Percentiles rank a stretch among this genome's conserved stretches.
These are phyloP conservation scores for Drosophila nikananu DNA, from an alignment of 1,140 invertebrate genomes.

Conservation along the genomic window DNA sequence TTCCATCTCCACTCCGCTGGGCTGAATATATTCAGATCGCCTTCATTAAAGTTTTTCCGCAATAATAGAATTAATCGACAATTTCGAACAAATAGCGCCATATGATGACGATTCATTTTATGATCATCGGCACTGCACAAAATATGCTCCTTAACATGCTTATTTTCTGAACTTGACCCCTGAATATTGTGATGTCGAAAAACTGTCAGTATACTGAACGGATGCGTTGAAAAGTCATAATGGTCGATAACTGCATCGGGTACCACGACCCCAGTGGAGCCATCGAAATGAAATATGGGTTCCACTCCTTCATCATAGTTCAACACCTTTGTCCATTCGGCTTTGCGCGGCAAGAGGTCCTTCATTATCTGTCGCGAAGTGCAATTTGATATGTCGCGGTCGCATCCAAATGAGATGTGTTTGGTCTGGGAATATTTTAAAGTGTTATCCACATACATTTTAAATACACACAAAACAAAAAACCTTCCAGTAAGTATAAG, in stretches of 20 bases:
- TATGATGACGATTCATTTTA: slow-evolving; percentile 99
- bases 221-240: slow-evolving; percentile 84
- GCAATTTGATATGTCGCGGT: slow-evolving; percentile 85
- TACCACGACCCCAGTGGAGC: slow-evolving; percentile 94
- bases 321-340: slow-evolving; percentile 94
- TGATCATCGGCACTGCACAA: slow-evolving; percentile 98
- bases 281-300: slow-evolving; percentile 98
- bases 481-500: no score
- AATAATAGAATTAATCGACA: slow-evolving; percentile 97
- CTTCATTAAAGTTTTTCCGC: slow-evolving; percentile 95
- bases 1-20: slow-evolving; percentile 99
- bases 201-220: slow-evolving; percentile 97
- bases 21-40: slow-evolving; percentile 97
- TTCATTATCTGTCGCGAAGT: slow-evolving; percentile 86
- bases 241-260: slow-evolving; percentile 89
- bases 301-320: slow-evolving; percentile 96
- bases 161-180: slow-evolving; percentile 87
- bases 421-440: slow-evolving; percentile 66
- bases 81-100: slow-evolving; percentile 97
- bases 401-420: slow-evolving; percentile 85
- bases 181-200: slow-evolving; percentile 86
- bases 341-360: slow-evolving; percentile 93
- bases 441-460: no score
- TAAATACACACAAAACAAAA: no score
- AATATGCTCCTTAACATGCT: slow-evolving; percentile 97